phyloP scores from a whole-genome alignment of 2,888 invertebrate genomes.

The Eilema sororculum region DNA sequence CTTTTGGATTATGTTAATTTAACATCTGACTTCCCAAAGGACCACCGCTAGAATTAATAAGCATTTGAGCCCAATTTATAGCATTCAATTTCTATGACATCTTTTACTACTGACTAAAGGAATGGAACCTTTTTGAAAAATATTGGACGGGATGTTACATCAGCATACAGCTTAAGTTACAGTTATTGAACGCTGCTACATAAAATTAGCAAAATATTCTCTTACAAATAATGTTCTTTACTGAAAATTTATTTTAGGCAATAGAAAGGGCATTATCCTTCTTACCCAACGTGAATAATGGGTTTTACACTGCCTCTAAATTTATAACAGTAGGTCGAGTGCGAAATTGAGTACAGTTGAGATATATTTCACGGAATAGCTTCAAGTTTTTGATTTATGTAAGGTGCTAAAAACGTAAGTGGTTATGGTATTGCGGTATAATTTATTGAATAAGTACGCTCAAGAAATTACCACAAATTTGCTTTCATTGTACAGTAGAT shows the following conservation, averaged over 20 bases:
- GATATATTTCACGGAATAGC: slow-evolving; percentile 20
- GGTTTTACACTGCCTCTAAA: slow-evolving; percentile 17
- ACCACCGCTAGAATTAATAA: not conserved
- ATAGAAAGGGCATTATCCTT: slow-evolving; percentile 21
- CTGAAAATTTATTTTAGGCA: slow-evolving; percentile 21
- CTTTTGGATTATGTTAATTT: not conserved
- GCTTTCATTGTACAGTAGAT: not conserved
- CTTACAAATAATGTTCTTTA: slow-evolving; percentile 13
- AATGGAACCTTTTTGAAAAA: not conserved
- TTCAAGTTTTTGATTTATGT: not conserved
- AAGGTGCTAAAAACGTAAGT: not conserved
- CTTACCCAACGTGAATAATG: slow-evolving; percentile 33
- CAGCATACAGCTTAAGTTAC: not conserved
- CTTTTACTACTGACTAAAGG: not conserved
- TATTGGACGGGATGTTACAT: not conserved
- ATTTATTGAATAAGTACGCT: not conserved
- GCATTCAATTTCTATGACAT: not conserved
- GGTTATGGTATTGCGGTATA: not conserved
- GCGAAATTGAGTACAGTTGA: slow-evolving; percentile 31
- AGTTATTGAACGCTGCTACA: not conserved
- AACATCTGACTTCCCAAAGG: not conserved
- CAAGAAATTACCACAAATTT: not conserved
- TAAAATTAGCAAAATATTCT: slow-evolving; percentile 2
- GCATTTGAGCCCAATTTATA: not conserved
- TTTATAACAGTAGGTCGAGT: slow-evolving; percentile 25